A percentile compares a stretch with the other conserved stretches of the same genome.
Conservation (phyloP, 2,113 vertebrate genomes). For the Chloropsis hardwickii region DNA sequence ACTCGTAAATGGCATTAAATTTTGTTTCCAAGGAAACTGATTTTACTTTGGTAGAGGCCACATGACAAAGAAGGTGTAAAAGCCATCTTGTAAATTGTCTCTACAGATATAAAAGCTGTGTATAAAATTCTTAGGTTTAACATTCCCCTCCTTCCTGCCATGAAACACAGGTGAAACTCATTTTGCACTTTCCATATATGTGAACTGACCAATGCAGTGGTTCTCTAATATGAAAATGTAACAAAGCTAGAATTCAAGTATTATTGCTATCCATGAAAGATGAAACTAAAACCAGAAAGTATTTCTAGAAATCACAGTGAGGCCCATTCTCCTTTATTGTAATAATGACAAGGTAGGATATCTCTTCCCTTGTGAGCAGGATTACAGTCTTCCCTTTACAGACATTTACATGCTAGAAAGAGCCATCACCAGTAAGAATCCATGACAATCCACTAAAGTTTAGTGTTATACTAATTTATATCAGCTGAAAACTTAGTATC, state of each 20-base stretch:
- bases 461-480: neutral
- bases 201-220: neutral
- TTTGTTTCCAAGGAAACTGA: constrained; percentile 46
- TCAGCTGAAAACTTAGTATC: neutral
- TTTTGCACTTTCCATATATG: neutral
- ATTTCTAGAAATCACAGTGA: neutral
- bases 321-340: neutral
- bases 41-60: neutral
- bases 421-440: neutral
- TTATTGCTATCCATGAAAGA: neutral
- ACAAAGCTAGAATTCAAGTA: neutral
- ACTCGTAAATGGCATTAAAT: neutral
- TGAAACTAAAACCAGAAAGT: neutral
- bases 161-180: neutral
- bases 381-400: neutral
- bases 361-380: neutral
- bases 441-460: neutral
- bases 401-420: neutral
- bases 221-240: neutral
- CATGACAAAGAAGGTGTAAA: neutral
- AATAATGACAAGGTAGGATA: neutral
- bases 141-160: neutral
- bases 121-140: neutral
- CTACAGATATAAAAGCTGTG: neutral
- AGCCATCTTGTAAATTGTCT: neutral